These are phyloP conservation scores for Siderastrea radians DNA, from an alignment of 92 coral and sea anemone species.

Conservation along the genomic window DNA sequence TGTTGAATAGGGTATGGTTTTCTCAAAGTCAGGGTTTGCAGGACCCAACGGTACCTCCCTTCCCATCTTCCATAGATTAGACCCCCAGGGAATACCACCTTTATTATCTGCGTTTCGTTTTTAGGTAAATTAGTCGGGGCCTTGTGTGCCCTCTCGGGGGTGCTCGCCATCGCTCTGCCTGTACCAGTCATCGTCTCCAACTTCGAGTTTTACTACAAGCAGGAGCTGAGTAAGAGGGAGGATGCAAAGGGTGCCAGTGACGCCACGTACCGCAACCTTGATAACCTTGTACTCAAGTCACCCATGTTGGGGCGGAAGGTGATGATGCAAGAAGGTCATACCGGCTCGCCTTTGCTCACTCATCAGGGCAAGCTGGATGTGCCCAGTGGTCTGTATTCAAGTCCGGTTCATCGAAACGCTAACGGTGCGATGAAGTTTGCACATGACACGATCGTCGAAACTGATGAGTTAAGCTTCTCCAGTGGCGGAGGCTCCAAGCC, in stretches of 20 bases:
- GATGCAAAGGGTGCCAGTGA: conserved; percentile 46
- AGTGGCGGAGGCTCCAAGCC: conserved; percentile 62
- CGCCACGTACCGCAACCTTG: conserved; percentile 73
- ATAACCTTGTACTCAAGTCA: conserved; percentile 75
- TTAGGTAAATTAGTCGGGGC: conserved; percentile 94
- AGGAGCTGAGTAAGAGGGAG: conserved; percentile 71
- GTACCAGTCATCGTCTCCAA: conserved; percentile 98
- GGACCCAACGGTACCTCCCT: too few relatives aligned
- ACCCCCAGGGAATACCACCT: too few relatives aligned
- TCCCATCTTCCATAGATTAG: too few relatives aligned
- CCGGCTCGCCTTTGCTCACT: not conserved
- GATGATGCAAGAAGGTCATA: not conserved
- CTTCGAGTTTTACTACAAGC: conserved; percentile 97
- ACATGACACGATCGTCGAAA: conserved; percentile 71
- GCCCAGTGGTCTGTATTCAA: conserved; percentile 4
- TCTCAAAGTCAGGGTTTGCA: too few relatives aligned
- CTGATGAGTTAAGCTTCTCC: conserved; percentile 61
- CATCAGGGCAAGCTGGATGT: conserved; percentile 14
- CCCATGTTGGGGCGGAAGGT: conserved; percentile 74
- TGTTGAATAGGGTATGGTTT: too few relatives aligned
- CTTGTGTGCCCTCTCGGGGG: conserved; percentile 94
- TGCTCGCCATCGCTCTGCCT: conserved; percentile 96
- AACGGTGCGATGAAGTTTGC: conserved; percentile 69
- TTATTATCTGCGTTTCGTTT: not conserved
- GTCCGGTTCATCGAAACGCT: conserved; percentile 37